Base-by-base conservation (phyloP, 2,888 invertebrate species). In the Gymnocheta viridis region DNA sequence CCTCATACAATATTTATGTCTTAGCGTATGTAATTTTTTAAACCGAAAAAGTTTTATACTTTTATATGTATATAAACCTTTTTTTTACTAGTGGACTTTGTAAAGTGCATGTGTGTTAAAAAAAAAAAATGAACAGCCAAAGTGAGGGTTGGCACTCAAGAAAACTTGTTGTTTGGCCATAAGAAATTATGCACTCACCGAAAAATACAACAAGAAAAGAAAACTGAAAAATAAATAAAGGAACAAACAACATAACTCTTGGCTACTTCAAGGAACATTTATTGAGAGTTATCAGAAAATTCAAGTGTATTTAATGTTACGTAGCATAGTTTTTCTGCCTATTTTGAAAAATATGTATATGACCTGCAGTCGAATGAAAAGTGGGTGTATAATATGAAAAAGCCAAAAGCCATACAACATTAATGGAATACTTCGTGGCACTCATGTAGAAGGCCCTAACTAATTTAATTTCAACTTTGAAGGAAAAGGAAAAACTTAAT, bases 221-320 rank as follows among this genome's bases (percentile, higher is more conserved):
- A 49, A 9, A 14, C n/a, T n/a, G 12, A 24, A n/a, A 32, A 24
- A 70, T 19, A 49, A 74, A 64, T 27, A 44, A 47, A 79, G 38
- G 35, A 79, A 32, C 44, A 27, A 66, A 54, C 60, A 54, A 72
- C 69, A 73, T 78, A 84, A 77, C 67, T 77, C 77, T 81, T 77
- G 81, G 84, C 72, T 72, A 81, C 81, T 81, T 84, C 60, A 77
- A 78, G 72, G 77, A 84, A 77, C 81, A 81, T 77, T 84, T 84
- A 84, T 84, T 84, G 81, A 69, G 73, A 81, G 73, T 78, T 73
- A 81, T 81, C 72, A 78, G 67, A 67, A 47, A 69, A 62, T 19
- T 32, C 38, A 79, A 58, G 47, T 38, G 62, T 38, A 70, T 19
- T 29, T 64, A 78, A 58, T 22, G 32, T 32, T 81, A 60, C 9